phyloP scores from a whole-genome alignment of 2,113 vertebrate species.

The Desmodus rotundus region DNA sequence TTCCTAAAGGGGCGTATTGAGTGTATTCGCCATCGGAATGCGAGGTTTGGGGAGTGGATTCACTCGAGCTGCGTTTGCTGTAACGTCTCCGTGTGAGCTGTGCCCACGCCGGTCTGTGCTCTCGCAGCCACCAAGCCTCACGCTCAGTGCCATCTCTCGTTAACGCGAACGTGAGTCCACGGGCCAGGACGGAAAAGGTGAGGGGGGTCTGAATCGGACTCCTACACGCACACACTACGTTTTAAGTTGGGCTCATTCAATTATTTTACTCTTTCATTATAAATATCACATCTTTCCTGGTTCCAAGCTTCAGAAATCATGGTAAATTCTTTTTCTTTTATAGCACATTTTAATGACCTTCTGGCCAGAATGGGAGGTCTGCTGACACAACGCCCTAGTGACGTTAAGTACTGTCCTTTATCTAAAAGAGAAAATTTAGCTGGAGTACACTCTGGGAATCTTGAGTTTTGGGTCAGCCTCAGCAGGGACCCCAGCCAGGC shows the following conservation, averaged over 20 bases:
- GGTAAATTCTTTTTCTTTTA: background rate
- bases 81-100: too few species aligned
- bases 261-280: background rate
- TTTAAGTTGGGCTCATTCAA: background rate
- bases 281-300: background rate
- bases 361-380: background rate
- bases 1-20: too few species aligned
- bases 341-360: background rate
- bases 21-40: too few species aligned
- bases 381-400: too few species aligned
- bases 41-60: too few species aligned
- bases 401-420: background rate
- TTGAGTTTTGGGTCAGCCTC: accelerated
- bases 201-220: background rate
- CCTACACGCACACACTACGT: background rate
- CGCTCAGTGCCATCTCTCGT: too few species aligned
- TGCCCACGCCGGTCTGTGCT: too few species aligned
- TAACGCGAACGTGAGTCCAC: background rate
- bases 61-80: too few species aligned
- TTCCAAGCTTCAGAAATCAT: background rate
- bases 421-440: background rate
- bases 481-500: background rate
- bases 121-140: background rate
- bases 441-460: background rate
- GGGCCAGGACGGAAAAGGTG: background rate